Percentiles rank a stretch among this genome's conserved stretches.
phyloP scores from a whole-genome alignment of 2,888 invertebrate genomes.

The Torymus aiolomorphi region DNA sequence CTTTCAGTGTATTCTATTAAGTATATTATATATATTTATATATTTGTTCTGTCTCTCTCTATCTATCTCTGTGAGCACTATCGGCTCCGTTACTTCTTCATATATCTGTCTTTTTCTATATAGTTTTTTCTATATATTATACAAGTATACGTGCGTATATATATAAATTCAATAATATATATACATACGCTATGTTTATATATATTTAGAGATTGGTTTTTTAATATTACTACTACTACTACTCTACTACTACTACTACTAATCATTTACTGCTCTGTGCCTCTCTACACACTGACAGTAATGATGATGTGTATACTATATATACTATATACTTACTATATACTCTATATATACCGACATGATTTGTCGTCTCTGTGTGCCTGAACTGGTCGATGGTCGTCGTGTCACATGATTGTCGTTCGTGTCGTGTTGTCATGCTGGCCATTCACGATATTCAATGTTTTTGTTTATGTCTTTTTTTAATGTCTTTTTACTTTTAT shows the following conservation, averaged over 20 bases:
- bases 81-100: constrained; percentile 67
- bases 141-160: constrained; percentile 27
- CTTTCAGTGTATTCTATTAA: constrained; percentile 73
- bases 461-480: constrained; percentile 40
- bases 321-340: constrained; percentile 54
- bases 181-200: constrained; percentile 62
- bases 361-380: constrained; percentile 74
- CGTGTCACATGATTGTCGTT: constrained; percentile 76
- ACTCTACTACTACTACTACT: constrained; percentile 44
- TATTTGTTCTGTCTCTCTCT: constrained; percentile 63
- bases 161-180: constrained; percentile 59
- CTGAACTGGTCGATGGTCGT: constrained; percentile 76
- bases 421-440: constrained; percentile 76
- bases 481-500: constrained; percentile 15
- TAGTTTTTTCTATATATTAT: constrained; percentile 57
- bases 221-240: constrained; percentile 49
- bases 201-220: constrained; percentile 53
- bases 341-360: constrained; percentile 67
- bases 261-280: constrained; percentile 45
- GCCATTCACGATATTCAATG: constrained; percentile 67
- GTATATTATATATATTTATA: constrained; percentile 64
- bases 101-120: constrained; percentile 66
- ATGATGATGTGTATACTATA: constrained; percentile 56
- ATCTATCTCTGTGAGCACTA: constrained; percentile 64
- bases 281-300: constrained; percentile 51